A percentile compares a stretch with the other conserved stretches of the same genome.
Evolutionary conservation across 1,140 invertebrate species (phyloP).

Genomic region (Nebria ingens): DNA sequence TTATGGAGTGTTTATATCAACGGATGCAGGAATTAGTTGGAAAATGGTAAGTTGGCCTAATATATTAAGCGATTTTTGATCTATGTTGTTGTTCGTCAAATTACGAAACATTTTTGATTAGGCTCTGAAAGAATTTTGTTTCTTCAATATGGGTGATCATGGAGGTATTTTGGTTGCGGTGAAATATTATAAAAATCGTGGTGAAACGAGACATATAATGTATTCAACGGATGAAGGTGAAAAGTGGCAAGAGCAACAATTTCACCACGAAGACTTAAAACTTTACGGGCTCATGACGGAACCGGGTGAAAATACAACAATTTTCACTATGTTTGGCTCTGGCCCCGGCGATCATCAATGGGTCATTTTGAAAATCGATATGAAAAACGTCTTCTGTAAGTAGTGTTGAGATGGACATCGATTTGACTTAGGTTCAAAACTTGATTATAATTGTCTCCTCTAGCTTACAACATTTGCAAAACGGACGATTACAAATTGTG

Average conservation of each 20-base stretch:
- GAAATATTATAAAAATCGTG: constrained; percentile 60
- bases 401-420: constrained; percentile 21
- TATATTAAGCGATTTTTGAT: background rate
- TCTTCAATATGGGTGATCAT: constrained; percentile 85
- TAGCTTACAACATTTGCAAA: constrained; percentile 49
- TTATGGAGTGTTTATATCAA: constrained; percentile 68
- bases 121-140: constrained; percentile 68
- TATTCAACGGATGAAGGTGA: constrained; percentile 83
- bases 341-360: constrained; percentile 65
- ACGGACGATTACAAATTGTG: constrained; percentile 77
- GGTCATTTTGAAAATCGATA: constrained; percentile 77
- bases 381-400: constrained; percentile 57
- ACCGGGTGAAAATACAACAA: constrained; percentile 82
- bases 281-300: constrained; percentile 86
- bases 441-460: background rate
- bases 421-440: background rate
- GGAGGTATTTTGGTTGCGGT: constrained; percentile 80
- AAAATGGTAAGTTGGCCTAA: constrained; percentile 48
- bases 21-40: constrained; percentile 80
- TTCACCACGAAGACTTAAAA: constrained; percentile 57
- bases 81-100: too few species aligned
- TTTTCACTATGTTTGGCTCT: constrained; percentile 86
- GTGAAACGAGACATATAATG: constrained; percentile 62
- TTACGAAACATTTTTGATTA: constrained; percentile 26
- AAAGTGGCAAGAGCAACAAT: constrained; percentile 60